These are phyloP conservation scores for Eugnorisma glareosa DNA, from an alignment of 2,888 invertebrate genomes.

Conservation along the genomic window DNA sequence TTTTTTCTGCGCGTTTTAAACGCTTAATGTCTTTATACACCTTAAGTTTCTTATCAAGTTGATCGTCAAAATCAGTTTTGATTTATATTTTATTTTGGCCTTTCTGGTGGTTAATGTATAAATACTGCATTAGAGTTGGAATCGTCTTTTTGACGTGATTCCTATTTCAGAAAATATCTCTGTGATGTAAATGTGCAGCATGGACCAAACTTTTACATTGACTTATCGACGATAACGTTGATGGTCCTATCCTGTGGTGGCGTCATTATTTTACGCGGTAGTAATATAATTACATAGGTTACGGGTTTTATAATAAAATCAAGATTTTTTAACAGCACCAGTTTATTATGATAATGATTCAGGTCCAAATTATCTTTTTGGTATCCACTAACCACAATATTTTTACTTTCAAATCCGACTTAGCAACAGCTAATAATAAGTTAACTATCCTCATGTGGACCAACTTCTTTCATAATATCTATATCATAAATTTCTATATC, in stretches of 20 bases:
- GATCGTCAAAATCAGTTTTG: background rate
- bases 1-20: background rate
- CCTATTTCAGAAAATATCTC: background rate
- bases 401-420: constrained; percentile 16
- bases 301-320: background rate
- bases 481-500: constrained; percentile 26
- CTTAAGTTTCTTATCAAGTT: background rate
- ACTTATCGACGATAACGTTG: background rate
- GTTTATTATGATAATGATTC: constrained; percentile 49
- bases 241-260: background rate
- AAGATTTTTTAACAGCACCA: constrained; percentile 4
- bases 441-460: constrained; percentile 14
- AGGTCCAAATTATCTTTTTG: constrained; percentile 2
- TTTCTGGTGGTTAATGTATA: background rate
- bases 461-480: constrained; percentile 2
- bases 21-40: background rate
- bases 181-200: background rate
- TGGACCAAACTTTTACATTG: background rate
- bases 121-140: background rate
- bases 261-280: no score
- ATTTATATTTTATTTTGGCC: background rate
- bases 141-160: background rate
- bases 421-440: constrained; percentile 19
- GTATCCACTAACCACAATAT: constrained; percentile 19
- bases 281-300: background rate